Base-by-base conservation (phyloP, 1,140 invertebrate genomes). In the Achatina immaculata region DNA sequence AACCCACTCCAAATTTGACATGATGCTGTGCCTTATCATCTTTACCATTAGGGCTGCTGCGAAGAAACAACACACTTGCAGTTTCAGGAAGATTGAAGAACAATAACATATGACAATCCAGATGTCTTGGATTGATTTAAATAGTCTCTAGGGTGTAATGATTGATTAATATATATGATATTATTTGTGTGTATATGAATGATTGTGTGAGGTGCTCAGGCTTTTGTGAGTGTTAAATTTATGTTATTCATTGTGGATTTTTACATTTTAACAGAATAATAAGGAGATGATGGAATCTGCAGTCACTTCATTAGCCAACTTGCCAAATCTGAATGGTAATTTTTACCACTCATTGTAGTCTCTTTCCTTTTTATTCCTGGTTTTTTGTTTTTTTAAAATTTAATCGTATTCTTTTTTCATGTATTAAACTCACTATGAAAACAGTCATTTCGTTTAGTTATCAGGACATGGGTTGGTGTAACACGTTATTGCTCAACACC, bases 271-370 rank as follows among this genome's bases (percentile, higher is more conserved):
- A 55, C 87, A 90, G 90, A 86, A 87, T 62, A 90, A 90, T 82
- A 90, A 90, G 76, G 85, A 89, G 82, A 82, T 90, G 45, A 89
- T 91, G 85, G 89, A 91, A 82, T 85, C 84, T 42, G 88, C 90
- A 21, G 82, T 91, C 34, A 90, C 89, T n/a, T 86, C 87, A n/a
- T 80, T 89, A 42, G 84, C 83, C 58, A 82, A 85, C 65, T 80
- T 89, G 28, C 84, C 85, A 21, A 75, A 68, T 28, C 78, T 82
- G 42, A 77, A 65, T 76, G 85, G 86, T 87, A 78, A 68, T 85
- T 43, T 38, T 42, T 7, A 69, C 6, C 34, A 31, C 4, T 62
- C 31, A 51, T 51, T 51, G 11, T 11, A 51, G 24, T 14, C 48
- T 51, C 48, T 51, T 24, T 14, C 11, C 11, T 14, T 24, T 24